A percentile compares a stretch with the other conserved stretches of the same genome.
Evolutionary conservation across 2,797 vertebrate species (phyloP).

Genomic region (Characodon lateralis): DNA sequence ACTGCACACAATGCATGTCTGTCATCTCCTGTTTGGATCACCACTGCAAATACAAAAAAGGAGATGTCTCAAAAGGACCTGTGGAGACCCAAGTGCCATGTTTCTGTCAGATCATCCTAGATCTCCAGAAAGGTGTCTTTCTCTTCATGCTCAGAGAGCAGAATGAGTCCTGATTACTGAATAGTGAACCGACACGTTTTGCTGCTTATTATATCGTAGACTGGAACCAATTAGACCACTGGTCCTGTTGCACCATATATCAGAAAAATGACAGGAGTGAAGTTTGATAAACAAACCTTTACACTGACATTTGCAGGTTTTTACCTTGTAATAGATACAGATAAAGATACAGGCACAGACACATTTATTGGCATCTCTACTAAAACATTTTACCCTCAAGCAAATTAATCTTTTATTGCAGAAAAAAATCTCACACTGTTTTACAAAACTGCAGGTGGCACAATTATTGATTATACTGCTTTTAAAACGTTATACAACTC

Average conservation of each 20-base stretch:
- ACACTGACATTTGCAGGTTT: background rate
- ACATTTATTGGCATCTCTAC: background rate
- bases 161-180: constrained; percentile 7
- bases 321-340: background rate
- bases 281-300: background rate
- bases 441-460: background rate
- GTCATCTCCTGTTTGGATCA: constrained; percentile 57
- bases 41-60: constrained; percentile 11
- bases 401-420: background rate
- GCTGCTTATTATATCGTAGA: background rate
- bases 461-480: background rate
- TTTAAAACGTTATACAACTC: background rate
- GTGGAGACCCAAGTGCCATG: constrained; percentile 5
- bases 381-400: background rate
- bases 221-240: background rate
- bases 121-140: constrained; percentile 16
- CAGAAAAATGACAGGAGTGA: background rate
- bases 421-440: background rate
- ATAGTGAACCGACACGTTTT: background rate
- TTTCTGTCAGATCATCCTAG: constrained; percentile 30
- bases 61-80: background rate
- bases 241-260: background rate
- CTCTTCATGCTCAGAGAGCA: constrained; percentile 9
- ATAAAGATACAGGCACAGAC: background rate
- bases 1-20: constrained; percentile 34